phyloP scores from a whole-genome alignment of 2,797 vertebrate genomes.

The Myotis pilosus region DNA sequence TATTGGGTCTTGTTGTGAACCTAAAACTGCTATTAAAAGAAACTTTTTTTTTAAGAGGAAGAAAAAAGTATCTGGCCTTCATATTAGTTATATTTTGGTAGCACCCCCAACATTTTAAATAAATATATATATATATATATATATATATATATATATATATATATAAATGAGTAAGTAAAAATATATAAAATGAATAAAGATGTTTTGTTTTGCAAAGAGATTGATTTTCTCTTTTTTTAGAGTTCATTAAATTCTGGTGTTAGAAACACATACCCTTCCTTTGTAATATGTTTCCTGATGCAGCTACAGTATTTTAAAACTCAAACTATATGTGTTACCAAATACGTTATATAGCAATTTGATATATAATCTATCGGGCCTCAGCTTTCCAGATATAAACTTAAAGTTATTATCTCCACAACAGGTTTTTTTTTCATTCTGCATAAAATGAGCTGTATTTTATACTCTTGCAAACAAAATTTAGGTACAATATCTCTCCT shows the following conservation, averaged over 20 bases:
- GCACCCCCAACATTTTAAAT: background rate
- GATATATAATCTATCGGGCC: slow-evolving; percentile 5
- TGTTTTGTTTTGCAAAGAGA: slow-evolving; percentile 1
- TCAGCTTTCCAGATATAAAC: slow-evolving; percentile 48
- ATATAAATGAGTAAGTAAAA: background rate
- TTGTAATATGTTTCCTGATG: background rate
- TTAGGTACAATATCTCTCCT: background rate
- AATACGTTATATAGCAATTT: slow-evolving; percentile 25
- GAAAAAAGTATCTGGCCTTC: background rate
- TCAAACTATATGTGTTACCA: background rate
- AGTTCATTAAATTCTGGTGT: slow-evolving; percentile 22
- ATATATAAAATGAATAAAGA: background rate
- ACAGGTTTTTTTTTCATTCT: background rate
- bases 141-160: too few relatives aligned
- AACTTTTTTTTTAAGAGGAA: background rate
- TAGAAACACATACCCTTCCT: background rate
- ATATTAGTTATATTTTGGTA: background rate
- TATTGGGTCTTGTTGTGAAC: background rate
- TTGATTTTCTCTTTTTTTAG: background rate
- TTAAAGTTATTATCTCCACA: slow-evolving; percentile 32
- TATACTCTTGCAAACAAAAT: slow-evolving; percentile 42
- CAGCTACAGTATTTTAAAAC: slow-evolving; percentile 18
- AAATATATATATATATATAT: too few relatives aligned
- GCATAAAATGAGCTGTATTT: slow-evolving; percentile 38
- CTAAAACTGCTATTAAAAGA: background rate